Percentiles rank a stretch among this genome's conserved stretches.
Conservation (phyloP, 2,113 vertebrate species). For the Anarhynchus alexandrinus region DNA sequence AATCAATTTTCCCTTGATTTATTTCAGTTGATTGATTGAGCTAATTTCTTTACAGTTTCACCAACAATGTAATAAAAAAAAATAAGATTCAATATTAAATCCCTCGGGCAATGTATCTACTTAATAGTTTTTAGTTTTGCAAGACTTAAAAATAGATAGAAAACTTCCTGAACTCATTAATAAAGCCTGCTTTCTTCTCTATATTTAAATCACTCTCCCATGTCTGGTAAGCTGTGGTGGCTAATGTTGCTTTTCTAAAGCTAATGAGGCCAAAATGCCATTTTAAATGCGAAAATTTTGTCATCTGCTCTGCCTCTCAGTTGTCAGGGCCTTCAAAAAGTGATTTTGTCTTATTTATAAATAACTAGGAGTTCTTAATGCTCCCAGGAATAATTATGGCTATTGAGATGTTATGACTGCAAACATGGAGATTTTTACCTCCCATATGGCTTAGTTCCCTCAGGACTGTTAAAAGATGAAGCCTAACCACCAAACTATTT, state of each 20-base stretch:
- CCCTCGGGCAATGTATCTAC: neutral
- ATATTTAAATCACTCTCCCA: neutral
- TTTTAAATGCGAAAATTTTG: neutral
- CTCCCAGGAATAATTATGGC: neutral
- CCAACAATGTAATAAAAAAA: neutral
- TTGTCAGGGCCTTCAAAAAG: neutral
- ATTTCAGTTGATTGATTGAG: neutral
- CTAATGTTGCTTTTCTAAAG: slow-evolving; percentile 15
- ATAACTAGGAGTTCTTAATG: neutral
- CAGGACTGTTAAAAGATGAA: neutral
- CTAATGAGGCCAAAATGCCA: slow-evolving; percentile 11
- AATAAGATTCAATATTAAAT: neutral
- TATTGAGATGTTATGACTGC: neutral
- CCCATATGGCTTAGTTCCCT: neutral
- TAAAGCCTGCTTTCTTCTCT: neutral
- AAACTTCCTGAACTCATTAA: neutral
- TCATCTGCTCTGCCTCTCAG: neutral
- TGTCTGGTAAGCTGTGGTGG: neutral
- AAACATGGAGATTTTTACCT: neutral
- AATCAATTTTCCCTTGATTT: neutral
- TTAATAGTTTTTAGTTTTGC: neutral
- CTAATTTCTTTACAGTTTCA: neutral
- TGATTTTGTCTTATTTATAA: neutral
- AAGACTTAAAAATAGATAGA: neutral
- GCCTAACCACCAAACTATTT: neutral